Percentiles rank a stretch among this genome's conserved stretches.
These are phyloP conservation scores for Chlorodrepanis virens DNA, from an alignment of 2,113 vertebrate species.

Conservation along the genomic window DNA sequence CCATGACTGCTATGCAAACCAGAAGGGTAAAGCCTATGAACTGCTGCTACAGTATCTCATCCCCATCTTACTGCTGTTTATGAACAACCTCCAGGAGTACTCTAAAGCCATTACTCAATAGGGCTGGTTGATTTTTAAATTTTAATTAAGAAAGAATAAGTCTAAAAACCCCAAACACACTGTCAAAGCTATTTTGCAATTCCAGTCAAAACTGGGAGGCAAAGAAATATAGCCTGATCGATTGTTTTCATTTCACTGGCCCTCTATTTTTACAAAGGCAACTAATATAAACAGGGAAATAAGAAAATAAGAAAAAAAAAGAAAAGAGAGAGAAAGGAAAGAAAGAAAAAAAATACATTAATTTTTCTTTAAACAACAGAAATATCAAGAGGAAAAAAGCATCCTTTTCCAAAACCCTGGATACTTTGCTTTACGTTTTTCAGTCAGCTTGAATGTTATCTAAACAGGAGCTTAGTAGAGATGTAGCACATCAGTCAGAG, in stretches of 20 bases:
- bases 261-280: not conserved
- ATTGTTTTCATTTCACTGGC: not conserved
- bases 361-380: not conserved
- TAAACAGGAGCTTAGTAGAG: not conserved
- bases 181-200: not conserved
- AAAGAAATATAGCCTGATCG: not conserved
- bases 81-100: not conserved
- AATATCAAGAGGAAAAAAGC: not conserved
- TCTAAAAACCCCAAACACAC: fast-evolving
- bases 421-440: not conserved
- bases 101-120: not conserved
- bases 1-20: not conserved
- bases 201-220: not conserved
- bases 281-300: not conserved
- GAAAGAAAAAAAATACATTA: not conserved
- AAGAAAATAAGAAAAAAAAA: not conserved
- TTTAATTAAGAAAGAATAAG: not conserved
- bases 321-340: not conserved
- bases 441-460: not conserved
- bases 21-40: not conserved
- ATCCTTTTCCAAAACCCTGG: not conserved
- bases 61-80: not conserved
- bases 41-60: not conserved
- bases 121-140: not conserved
- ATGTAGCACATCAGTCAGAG: not conserved